These are phyloP conservation scores for Agelastica alni DNA, from an alignment of 2,888 invertebrate genomes.

Conservation along the genomic window DNA sequence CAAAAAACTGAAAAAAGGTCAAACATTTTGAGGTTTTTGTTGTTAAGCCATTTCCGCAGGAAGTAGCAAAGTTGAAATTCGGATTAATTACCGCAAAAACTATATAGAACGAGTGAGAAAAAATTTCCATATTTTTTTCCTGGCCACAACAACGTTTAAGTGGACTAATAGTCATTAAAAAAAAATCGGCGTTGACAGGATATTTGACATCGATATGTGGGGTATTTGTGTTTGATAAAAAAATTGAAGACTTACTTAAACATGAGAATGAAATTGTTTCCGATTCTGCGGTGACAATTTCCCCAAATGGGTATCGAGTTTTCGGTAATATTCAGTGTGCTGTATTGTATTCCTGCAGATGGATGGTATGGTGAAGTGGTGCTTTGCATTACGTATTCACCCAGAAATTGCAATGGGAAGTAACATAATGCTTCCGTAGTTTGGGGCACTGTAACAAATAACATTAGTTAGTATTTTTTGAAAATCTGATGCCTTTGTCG, in stretches of 20 bases:
- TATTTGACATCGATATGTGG: too few species aligned
- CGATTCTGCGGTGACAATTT: slow-evolving; percentile 63
- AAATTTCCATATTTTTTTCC: too few species aligned
- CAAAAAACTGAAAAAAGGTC: too few species aligned
- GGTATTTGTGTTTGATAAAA: slow-evolving; percentile 1
- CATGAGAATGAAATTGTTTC: slow-evolving; percentile 65
- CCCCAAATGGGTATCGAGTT: slow-evolving; percentile 70
- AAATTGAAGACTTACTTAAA: slow-evolving; percentile 58
- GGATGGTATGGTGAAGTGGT: slow-evolving; percentile 45
- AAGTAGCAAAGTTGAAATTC: too few species aligned
- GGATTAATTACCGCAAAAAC: too few species aligned
- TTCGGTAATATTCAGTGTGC: slow-evolving; percentile 64
- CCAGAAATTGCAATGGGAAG: slow-evolving; percentile 68
- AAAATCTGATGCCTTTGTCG: background rate
- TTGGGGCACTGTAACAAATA: slow-evolving; percentile 34
- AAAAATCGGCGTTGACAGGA: too few species aligned
- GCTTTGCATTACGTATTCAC: slow-evolving; percentile 66
- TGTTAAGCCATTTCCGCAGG: too few species aligned
- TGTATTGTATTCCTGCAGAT: slow-evolving; percentile 63
- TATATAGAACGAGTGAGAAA: too few species aligned
- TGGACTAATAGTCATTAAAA: too few species aligned
- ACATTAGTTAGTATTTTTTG: slow-evolving; percentile 9
- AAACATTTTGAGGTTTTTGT: too few species aligned
- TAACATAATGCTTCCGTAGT: slow-evolving; percentile 59
- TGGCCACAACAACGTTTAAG: too few species aligned